These are phyloP conservation scores for Ornithoptera alexandrae DNA, from an alignment of 2,888 invertebrate species.

Conservation along the genomic window DNA sequence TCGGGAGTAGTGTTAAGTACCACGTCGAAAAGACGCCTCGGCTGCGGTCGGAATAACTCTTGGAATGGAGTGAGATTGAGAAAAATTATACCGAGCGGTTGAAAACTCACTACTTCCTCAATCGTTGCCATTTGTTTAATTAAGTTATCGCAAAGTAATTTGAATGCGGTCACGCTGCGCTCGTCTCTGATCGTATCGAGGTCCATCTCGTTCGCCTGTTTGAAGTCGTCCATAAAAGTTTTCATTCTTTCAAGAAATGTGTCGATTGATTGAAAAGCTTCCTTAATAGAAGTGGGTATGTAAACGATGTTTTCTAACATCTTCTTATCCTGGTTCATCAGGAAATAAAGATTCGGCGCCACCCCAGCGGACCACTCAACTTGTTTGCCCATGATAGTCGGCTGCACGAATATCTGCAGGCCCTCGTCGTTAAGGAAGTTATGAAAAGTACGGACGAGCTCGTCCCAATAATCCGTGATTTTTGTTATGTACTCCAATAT, in stretches of 20 bases:
- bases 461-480: conserved; percentile 83
- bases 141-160: conserved; percentile 84
- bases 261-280: conserved; percentile 82
- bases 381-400: conserved; percentile 89
- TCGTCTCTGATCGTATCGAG: conserved; percentile 82
- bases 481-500: conserved; percentile 80
- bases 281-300: conserved; percentile 78
- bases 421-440: conserved; percentile 85
- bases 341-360: conserved; percentile 85
- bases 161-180: conserved; percentile 83
- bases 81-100: conserved; percentile 86
- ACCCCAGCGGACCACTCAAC: conserved; percentile 88
- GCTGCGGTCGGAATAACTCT: conserved; percentile 85
- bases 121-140: conserved; percentile 84
- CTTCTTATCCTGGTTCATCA: conserved; percentile 84
- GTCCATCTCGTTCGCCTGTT: conserved; percentile 84
- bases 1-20: conserved; percentile 82
- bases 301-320: conserved; percentile 77
- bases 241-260: conserved; percentile 84
- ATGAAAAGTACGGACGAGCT: conserved; percentile 83
- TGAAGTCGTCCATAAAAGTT: conserved; percentile 83
- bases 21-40: conserved; percentile 83
- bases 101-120: conserved; percentile 82
- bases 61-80: conserved; percentile 86
- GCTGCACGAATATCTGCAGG: conserved; percentile 88